Evolutionary conservation across 2,113 vertebrate genomes (phyloP).

Genomic region (Tricholaema leucomelas): DNA sequence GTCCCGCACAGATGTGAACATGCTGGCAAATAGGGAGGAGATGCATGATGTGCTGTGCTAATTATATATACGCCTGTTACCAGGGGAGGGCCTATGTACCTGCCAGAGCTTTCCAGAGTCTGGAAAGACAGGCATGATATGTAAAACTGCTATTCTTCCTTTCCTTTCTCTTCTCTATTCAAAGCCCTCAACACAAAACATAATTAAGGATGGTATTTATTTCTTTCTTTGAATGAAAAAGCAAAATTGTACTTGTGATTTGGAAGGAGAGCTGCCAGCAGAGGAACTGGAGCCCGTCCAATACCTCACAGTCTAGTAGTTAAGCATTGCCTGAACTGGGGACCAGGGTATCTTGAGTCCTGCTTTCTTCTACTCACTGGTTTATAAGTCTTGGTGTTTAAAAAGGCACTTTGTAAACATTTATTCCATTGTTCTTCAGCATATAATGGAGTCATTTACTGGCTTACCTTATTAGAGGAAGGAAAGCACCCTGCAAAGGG

Average conservation of each 20-base stretch:
- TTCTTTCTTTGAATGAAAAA: conserved; percentile 54
- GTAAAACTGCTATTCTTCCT: background rate
- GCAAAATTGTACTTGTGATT: conserved; percentile 55
- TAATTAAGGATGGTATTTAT: conserved; percentile 25
- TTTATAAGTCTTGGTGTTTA: conserved; percentile 49
- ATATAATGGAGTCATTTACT: conserved; percentile 45
- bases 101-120: background rate
- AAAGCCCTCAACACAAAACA: background rate
- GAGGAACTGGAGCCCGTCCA: conserved; percentile 45
- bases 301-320: conserved; percentile 63
- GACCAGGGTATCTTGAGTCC: conserved; percentile 24
- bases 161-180: background rate
- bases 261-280: conserved; percentile 44
- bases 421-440: conserved; percentile 48
- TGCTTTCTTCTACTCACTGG: conserved; percentile 55
- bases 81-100: background rate
- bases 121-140: background rate
- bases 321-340: conserved; percentile 60
- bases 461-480: conserved; percentile 45
- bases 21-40: background rate
- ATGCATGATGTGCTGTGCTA: conserved; percentile 5
- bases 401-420: conserved; percentile 59
- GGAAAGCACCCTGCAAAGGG: conserved; percentile 46
- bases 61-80: conserved; percentile 25
- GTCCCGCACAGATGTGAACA: background rate